phyloP scores from a whole-genome alignment of 2,113 vertebrate species.

The Sphaerodactylus townsendi region DNA sequence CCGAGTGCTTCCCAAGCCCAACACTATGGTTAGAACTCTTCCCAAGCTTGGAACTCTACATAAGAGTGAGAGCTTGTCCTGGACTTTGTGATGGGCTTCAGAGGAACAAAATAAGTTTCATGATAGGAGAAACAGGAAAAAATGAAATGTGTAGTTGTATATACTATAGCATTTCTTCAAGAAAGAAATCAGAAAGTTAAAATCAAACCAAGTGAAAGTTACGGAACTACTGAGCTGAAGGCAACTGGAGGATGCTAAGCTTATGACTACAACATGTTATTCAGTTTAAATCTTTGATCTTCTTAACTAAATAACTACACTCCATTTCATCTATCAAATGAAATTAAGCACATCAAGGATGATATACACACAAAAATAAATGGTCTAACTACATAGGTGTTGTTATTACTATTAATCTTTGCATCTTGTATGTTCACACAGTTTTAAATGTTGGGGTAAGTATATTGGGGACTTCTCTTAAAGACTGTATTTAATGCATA shows the following conservation, averaged over 20 bases:
- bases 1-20: background rate
- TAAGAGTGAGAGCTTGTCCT: background rate
- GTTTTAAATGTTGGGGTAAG: background rate
- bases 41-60: no score
- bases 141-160: background rate
- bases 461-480: background rate
- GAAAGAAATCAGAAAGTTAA: background rate
- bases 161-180: background rate
- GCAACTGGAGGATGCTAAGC: background rate
- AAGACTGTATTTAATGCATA: background rate
- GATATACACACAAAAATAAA: background rate
- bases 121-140: background rate
- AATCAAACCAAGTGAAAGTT: background rate
- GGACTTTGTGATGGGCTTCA: background rate
- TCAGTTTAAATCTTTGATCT: background rate
- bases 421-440: background rate
- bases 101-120: background rate
- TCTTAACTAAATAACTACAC: background rate
- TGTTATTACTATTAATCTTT: no score
- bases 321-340: conserved; percentile 14
- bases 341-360: background rate
- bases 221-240: conserved; percentile 6
- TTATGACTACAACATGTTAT: background rate
- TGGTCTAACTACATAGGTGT: background rate
- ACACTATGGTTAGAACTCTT: background rate